Evolutionary conservation across 2,888 invertebrate species (phyloP), one percentile per base, ranked within the genome.

Genomic region (Volucella inflata): DNA sequence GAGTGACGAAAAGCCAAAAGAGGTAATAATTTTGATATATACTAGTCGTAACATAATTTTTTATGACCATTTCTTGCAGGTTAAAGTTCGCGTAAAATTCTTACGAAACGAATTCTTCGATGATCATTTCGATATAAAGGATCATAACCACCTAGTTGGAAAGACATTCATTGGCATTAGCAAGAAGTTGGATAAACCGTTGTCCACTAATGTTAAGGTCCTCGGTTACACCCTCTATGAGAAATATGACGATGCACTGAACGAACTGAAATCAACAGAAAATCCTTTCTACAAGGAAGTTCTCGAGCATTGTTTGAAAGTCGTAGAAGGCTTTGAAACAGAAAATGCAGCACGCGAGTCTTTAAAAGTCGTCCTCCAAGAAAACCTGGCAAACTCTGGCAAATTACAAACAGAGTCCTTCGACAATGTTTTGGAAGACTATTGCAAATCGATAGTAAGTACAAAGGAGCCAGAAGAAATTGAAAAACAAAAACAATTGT

Each of bases 81-180:
- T 95, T 30, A 96, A 95, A 92, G 93, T 98, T 9, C 94, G 98
- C 88, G 95, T 98, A 0, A 94, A 93, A 77, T 98, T 94, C 90
- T 89, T 99, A 48, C 94, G 96, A 89, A 97, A 98, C 90, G 95
- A 95, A 0, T 97, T 94, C 90, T 95, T 96, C 92, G 98, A 98
- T 93, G 96, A 97, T 89, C 98, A 98, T 91, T 97, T 98, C 93
- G 98, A 98, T 92, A 93, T 98, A 17, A 94, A 92, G 79, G 95
- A 97, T 87, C 94, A 95, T 8, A 91, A 93, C 36, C 94, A 95
- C 89, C 92, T 97, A 50, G 93, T 96, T 62, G 98, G 98, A 0
- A 98, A 98, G 93, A 96, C 97, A 2, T 92, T 98, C 64, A 93
- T 93, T 44, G 94, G 94, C 92, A 94, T 95, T 80, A 94, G 95